phyloP scores from a whole-genome alignment of 2,888 invertebrate genomes.

The Sialis fuliginosa region DNA sequence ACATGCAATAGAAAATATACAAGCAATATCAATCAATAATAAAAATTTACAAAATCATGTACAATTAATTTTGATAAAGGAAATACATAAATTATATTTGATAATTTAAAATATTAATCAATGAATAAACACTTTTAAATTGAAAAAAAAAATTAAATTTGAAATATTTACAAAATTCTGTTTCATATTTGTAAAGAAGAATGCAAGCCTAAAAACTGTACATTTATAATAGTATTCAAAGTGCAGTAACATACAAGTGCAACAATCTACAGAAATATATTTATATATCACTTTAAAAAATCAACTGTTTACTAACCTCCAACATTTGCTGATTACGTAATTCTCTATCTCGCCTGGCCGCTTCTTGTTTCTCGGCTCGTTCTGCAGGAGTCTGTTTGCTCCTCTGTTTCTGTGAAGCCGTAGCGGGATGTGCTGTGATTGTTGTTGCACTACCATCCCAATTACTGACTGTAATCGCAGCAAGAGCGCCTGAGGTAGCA shows the following conservation, averaged over 20 bases:
- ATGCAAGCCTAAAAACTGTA: too few species aligned
- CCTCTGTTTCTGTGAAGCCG: neutral
- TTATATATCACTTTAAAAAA: neutral
- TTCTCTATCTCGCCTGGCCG: conserved; percentile 64
- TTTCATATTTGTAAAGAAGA: too few species aligned
- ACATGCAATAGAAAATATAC: too few species aligned
- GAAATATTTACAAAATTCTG: too few species aligned
- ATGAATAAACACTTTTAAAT: too few species aligned
- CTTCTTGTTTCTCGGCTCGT: conserved; percentile 66
- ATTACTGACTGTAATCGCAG: conserved; percentile 2
- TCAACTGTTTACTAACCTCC: conserved; percentile 45
- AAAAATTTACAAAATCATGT: too few species aligned
- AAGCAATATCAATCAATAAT: too few species aligned
- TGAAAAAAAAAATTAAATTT: too few species aligned
- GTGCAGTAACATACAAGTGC: neutral
- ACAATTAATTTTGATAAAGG: too few species aligned
- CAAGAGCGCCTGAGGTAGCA: conserved; percentile 1
- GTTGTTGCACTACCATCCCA: conserved; percentile 6
- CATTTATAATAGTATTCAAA: neutral
- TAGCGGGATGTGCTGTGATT: conserved; percentile 1
- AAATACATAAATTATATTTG: too few species aligned
- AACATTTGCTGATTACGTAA: conserved; percentile 68
- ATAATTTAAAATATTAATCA: too few species aligned
- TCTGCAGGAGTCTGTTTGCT: conserved; percentile 24
- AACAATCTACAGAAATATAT: neutral